A percentile compares a stretch with the other conserved stretches of the same genome.
Evolutionary conservation across 2,113 vertebrate species (phyloP).

Genomic region (Centropristis striata): DNA sequence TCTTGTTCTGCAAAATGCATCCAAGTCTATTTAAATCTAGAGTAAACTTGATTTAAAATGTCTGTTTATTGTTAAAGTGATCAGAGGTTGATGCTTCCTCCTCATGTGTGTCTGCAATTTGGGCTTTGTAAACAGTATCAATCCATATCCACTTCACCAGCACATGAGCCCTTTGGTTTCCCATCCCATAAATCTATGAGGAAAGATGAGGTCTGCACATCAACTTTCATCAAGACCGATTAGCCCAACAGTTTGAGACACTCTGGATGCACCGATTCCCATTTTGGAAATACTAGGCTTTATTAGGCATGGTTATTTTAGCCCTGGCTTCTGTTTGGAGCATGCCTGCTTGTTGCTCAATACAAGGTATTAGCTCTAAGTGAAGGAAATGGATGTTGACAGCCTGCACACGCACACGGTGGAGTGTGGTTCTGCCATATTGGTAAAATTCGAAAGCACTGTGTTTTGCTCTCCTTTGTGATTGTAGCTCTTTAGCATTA

Average conservation of each 20-base stretch:
- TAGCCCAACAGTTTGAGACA: conserved; percentile 68
- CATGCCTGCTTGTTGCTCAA: conserved; percentile 79
- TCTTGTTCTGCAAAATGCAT: background rate
- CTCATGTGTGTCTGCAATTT: conserved; percentile 24
- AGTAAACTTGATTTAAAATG: conserved; percentile 41
- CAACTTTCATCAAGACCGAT: conserved; percentile 78
- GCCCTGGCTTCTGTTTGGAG: conserved; percentile 74
- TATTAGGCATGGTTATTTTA: conserved; percentile 76
- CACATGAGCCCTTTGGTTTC: conserved; percentile 58
- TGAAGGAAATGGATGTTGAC: conserved; percentile 83
- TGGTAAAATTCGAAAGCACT: conserved; percentile 47
- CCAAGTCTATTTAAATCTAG: conserved; percentile 13
- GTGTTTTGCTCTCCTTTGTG: background rate
- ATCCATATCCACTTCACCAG: conserved; percentile 70
- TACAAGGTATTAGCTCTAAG: conserved; percentile 80
- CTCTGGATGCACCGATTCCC: conserved; percentile 60
- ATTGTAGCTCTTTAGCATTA: conserved; percentile 31
- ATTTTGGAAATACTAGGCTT: conserved; percentile 66
- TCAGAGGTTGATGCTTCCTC: conserved; percentile 44
- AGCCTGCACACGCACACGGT: conserved; percentile 44
- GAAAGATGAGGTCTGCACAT: conserved; percentile 53
- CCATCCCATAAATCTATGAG: conserved; percentile 65
- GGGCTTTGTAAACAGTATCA: conserved; percentile 55
- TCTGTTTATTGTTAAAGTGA: conserved; percentile 25
- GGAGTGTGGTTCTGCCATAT: conserved; percentile 44